Percentiles rank a stretch among this genome's conserved stretches.
phyloP scores from a whole-genome alignment of 2,888 invertebrate species.

The Melinopterus prodromus region DNA sequence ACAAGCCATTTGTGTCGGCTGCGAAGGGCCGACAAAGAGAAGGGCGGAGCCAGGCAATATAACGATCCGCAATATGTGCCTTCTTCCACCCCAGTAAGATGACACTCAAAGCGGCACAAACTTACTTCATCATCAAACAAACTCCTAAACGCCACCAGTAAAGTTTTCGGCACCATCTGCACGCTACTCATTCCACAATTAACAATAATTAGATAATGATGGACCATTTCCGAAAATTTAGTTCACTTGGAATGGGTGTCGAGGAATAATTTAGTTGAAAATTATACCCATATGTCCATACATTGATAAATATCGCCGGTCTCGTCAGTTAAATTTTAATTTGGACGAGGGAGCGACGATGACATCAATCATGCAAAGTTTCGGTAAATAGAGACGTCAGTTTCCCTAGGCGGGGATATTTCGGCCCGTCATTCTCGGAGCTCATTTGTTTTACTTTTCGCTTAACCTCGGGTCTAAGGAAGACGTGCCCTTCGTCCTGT shows the following conservation, averaged over 20 bases:
- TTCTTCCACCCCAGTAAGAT: background rate
- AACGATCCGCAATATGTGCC: constrained; percentile 24
- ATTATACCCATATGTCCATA: background rate
- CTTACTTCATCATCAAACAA: constrained; percentile 4
- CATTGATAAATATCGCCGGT: background rate
- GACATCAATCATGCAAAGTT: background rate
- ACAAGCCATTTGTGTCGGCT: constrained; percentile 28
- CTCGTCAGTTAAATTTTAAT: background rate
- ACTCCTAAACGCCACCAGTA: background rate
- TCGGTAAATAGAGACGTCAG: constrained; percentile 4
- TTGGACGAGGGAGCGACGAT: background rate
- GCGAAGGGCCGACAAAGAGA: constrained; percentile 29
- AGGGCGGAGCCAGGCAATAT: constrained; percentile 23
- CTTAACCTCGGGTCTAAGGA: background rate
- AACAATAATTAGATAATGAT: background rate
- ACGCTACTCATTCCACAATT: background rate
- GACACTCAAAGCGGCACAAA: constrained; percentile 4
- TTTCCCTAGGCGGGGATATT: background rate
- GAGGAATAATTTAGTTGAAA: background rate
- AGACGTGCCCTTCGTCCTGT: background rate
- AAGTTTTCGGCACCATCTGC: background rate
- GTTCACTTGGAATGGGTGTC: background rate
- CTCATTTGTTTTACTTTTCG: background rate
- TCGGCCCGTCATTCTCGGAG: background rate
- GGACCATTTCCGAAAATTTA: background rate